These are phyloP conservation scores for Sparus aurata DNA, from an alignment of 2,797 vertebrate species.

Conservation along the genomic window DNA sequence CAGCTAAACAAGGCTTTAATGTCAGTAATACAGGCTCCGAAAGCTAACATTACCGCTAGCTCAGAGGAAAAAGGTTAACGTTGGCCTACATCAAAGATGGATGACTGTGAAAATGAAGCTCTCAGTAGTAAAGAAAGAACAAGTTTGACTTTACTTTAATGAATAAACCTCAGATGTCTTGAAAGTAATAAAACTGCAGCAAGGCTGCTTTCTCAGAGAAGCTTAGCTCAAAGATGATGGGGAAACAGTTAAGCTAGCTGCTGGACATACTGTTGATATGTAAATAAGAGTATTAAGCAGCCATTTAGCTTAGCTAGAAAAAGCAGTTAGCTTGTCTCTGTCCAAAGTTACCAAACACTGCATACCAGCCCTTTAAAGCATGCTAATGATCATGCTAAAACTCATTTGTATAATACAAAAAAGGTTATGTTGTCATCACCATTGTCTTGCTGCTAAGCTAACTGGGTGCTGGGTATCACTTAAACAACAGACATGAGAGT, in stretches of 20 bases:
- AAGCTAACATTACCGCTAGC: slow-evolving; percentile 31
- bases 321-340: neutral
- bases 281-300: too few species aligned
- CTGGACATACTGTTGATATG: too few species aligned
- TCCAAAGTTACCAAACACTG: neutral
- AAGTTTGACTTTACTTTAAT: slow-evolving; percentile 16
- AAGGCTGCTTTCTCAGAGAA: neutral
- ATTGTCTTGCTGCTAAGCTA: neutral
- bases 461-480: too few species aligned
- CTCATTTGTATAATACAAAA: neutral
- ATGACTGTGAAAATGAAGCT: slow-evolving; percentile 21
- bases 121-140: neutral
- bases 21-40: slow-evolving; percentile 37
- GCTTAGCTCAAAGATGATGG: neutral
- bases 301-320: slow-evolving; percentile 13
- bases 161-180: slow-evolving; percentile 27
- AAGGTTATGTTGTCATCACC: neutral
- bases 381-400: neutral
- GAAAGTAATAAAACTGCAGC: slow-evolving; percentile 9
- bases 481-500: too few species aligned
- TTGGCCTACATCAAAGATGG: slow-evolving; percentile 23
- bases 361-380: neutral
- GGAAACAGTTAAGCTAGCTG: neutral
- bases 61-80: slow-evolving; percentile 23
- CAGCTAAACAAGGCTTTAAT: slow-evolving; percentile 61